Base-by-base conservation (phyloP, 2,797 vertebrate species). In the Onychomys torridus region DNA sequence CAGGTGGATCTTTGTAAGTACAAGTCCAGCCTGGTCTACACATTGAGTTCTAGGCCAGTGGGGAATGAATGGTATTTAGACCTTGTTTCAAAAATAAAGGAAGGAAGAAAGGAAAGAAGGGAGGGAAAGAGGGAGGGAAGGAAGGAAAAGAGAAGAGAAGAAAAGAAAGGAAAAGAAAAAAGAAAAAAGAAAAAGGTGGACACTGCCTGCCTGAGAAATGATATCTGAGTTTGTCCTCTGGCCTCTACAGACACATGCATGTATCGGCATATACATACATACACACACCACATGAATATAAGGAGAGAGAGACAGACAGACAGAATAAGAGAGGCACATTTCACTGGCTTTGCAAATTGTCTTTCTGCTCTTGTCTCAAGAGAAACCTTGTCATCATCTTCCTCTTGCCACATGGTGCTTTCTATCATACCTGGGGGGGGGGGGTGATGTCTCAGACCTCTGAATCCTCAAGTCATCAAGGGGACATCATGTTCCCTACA, bases 311-410 rank as follows among this genome's bases (percentile, higher is more conserved):
- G 5, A 57, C 49, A 59, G 23, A 37, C 3, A 61, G 25, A 83
- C 14, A 83, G 37, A 63, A 21, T 37, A 10, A 90, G n/a, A 94
- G 90, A 14, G 84, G 46, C 21, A 85, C 57, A 90, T 90, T 87
- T 96, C 37, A 90, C 71, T 61, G 2, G 27, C 81, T 94, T 96
- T 93, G 17, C 89, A 93, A 90, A 96, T 85, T 83, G 34, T 69
- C 71, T 78, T 93, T 92, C 37, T 90, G 6, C 8, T 65, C 49
- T 8, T 65, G 55, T 8, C 57, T 81, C 52, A n/a, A 32, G 81
- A 84, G 49, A 93, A 71, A 17, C 12, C n/a, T 77, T 90, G 25
- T 37, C n/a, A 19, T 63, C 73, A 82, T 76, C 46, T 76, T 40
- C 59, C 32, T 40, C 65, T 82, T 73, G 25, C 10, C 73, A 12